A percentile compares a stretch with the other conserved stretches of the same genome.
Evolutionary conservation across 2,113 vertebrate genomes (phyloP).

Genomic region (Puma concolor): DNA sequence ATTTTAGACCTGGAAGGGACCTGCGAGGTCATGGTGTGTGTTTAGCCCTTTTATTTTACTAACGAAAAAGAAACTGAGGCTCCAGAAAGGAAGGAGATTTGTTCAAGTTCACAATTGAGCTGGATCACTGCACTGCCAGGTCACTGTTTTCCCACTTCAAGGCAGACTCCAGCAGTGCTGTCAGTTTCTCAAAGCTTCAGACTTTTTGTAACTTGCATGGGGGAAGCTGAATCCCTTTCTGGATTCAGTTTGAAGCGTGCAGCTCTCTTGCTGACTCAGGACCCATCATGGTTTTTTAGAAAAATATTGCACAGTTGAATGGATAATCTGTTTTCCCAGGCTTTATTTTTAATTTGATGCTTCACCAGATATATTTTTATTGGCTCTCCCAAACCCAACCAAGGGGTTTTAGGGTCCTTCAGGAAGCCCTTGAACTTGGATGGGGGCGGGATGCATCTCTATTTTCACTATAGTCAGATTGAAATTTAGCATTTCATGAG

Average conservation of each 20-base stretch:
- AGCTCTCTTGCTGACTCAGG: neutral
- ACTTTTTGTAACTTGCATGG: neutral
- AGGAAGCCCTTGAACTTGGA: neutral
- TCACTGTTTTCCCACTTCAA: neutral
- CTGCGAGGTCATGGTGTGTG: neutral
- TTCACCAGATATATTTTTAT: conserved; percentile 7
- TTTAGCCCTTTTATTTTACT: neutral
- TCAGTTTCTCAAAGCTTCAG: neutral
- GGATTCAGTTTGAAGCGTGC: neutral
- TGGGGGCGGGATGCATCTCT: neutral
- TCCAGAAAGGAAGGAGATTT: neutral
- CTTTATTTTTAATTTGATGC: conserved; percentile 6
- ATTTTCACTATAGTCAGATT: neutral
- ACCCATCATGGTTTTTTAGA: neutral
- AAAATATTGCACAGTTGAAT: neutral
- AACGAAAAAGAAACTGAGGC: neutral
- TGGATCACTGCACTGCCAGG: neutral
- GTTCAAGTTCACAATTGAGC: neutral
- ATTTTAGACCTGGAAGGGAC: neutral
- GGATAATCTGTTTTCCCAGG: conserved; percentile 21
- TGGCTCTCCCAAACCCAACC: conserved; percentile 31
- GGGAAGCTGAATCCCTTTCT: neutral
- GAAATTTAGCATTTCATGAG: neutral
- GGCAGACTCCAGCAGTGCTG: neutral
- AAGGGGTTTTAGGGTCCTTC: neutral